Percentiles rank a stretch among this genome's conserved stretches.
Evolutionary conservation across 2,888 invertebrate species (phyloP).

Genomic region (Chymomyza fuscimana): DNA sequence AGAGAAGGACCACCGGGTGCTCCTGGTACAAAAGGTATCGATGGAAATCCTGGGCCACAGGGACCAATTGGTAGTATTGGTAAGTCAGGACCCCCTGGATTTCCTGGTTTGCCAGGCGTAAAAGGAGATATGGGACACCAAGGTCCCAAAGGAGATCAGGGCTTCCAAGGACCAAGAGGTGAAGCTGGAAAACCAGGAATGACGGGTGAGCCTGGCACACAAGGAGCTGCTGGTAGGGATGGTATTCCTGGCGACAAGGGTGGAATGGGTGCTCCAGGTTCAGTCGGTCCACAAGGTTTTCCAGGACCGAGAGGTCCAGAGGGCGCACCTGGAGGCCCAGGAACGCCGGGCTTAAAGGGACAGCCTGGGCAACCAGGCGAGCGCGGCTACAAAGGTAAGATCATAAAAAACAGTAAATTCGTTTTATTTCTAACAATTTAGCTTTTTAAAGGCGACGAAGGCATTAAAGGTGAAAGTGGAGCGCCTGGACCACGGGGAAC

Average conservation of each 20-base stretch:
- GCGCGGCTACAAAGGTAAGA: slow-evolving; percentile 85
- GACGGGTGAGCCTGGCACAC: slow-evolving; percentile 87
- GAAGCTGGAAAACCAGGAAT: slow-evolving; percentile 90
- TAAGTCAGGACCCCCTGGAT: slow-evolving; percentile 91
- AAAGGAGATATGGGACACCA: slow-evolving; percentile 89
- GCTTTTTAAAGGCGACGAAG: slow-evolving; percentile 82
- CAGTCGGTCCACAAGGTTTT: slow-evolving; percentile 89
- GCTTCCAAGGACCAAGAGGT: slow-evolving; percentile 88
- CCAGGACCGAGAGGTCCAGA: slow-evolving; percentile 90
- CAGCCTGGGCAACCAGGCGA: slow-evolving; percentile 88
- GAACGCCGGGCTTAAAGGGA: slow-evolving; percentile 88
- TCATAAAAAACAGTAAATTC: neutral
- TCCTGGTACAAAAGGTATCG: slow-evolving; percentile 88
- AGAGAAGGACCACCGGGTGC: slow-evolving; percentile 90
- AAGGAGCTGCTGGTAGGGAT: slow-evolving; percentile 89
- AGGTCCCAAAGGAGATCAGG: slow-evolving; percentile 90
- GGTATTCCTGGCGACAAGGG: slow-evolving; percentile 91
- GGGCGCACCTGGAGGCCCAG: slow-evolving; percentile 87
- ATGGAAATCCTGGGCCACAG: slow-evolving; percentile 89
- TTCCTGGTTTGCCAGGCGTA: slow-evolving; percentile 88
- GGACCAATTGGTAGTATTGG: slow-evolving; percentile 85
- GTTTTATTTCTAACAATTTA: neutral
- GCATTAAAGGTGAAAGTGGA: slow-evolving; percentile 88
- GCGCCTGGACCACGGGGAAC: slow-evolving; percentile 87
- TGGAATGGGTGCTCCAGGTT: slow-evolving; percentile 86